Conservation (phyloP, 2,113 vertebrate species). For the Blennius ocellaris region DNA sequence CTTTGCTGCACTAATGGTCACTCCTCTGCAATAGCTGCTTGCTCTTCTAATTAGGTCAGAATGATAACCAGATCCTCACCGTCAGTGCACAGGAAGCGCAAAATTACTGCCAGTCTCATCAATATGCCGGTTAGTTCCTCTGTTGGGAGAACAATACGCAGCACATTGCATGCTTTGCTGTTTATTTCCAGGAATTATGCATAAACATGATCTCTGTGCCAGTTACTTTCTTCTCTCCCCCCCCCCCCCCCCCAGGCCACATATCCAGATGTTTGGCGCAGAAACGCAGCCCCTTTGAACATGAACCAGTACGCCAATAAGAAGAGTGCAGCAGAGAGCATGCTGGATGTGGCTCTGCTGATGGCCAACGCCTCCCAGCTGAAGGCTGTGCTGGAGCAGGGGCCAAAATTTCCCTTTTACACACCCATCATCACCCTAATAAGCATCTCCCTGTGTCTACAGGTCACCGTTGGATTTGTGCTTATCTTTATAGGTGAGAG, state of each 20-base stretch:
- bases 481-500: conserved; percentile 92
- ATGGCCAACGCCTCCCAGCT: conserved; percentile 95
- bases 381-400: conserved; percentile 90
- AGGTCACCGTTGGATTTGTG: conserved; percentile 88
- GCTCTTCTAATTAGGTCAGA: conserved; percentile 57
- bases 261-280: conserved; percentile 45
- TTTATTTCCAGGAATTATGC: conserved; percentile 24
- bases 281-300: conserved; percentile 80
- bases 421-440: conserved; percentile 86
- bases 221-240: conserved; percentile 32
- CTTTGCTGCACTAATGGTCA: conserved; percentile 46
- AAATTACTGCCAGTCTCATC: conserved; percentile 44
- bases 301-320: conserved; percentile 92
- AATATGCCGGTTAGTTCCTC: conserved; percentile 28
- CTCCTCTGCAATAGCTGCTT: conserved; percentile 38
- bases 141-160: conserved; percentile 20
- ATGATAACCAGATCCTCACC: conserved; percentile 49
- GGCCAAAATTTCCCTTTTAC: conserved; percentile 85
- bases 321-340: conserved; percentile 92
- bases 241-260: conserved; percentile 48
- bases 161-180: conserved; percentile 16
- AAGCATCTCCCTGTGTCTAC: conserved; percentile 88
- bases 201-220: conserved; percentile 41
- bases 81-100: conserved; percentile 51
- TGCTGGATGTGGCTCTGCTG: conserved; percentile 92